phyloP scores from a whole-genome alignment of 2,113 vertebrate genomes.

The Poeciliopsis retropinna region DNA sequence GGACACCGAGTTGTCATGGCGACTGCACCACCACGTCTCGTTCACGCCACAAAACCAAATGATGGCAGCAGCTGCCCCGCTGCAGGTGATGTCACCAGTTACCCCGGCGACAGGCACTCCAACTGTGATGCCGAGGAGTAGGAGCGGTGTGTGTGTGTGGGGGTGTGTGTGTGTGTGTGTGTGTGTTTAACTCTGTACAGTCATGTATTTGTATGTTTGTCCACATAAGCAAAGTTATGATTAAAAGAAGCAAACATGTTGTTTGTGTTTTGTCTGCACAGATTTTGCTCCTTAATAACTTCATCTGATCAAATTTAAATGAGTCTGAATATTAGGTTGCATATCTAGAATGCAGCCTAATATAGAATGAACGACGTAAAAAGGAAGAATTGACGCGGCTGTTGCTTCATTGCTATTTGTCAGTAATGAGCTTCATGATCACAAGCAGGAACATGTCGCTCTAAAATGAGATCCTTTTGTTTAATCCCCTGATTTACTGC shows the following conservation, averaged over 20 bases:
- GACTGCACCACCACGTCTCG: slow-evolving; percentile 40
- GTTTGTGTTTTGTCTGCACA: neutral
- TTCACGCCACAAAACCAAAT: slow-evolving; percentile 66
- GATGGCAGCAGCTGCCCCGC: slow-evolving; percentile 67
- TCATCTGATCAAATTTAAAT: neutral
- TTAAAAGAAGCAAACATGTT: neutral
- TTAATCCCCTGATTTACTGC: neutral
- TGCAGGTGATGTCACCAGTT: slow-evolving; percentile 81
- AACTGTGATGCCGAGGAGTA: slow-evolving; percentile 64
- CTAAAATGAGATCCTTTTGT: neutral
- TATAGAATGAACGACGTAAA: too few relatives aligned
- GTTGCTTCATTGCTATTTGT: too few relatives aligned
- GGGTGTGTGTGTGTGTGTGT: neutral
- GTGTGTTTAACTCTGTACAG: neutral
- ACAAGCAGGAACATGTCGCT: neutral
- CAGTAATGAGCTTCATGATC: neutral
- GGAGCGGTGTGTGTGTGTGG: neutral
- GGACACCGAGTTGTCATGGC: slow-evolving; percentile 59
- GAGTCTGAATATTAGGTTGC: neutral
- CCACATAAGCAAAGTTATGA: neutral
- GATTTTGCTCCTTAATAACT: neutral
- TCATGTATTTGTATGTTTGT: neutral
- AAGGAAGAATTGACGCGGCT: neutral
- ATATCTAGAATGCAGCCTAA: neutral
- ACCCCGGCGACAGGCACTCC: slow-evolving; percentile 74